phyloP scores from a whole-genome alignment of 2,797 vertebrate genomes.

The Tapera naevia region DNA sequence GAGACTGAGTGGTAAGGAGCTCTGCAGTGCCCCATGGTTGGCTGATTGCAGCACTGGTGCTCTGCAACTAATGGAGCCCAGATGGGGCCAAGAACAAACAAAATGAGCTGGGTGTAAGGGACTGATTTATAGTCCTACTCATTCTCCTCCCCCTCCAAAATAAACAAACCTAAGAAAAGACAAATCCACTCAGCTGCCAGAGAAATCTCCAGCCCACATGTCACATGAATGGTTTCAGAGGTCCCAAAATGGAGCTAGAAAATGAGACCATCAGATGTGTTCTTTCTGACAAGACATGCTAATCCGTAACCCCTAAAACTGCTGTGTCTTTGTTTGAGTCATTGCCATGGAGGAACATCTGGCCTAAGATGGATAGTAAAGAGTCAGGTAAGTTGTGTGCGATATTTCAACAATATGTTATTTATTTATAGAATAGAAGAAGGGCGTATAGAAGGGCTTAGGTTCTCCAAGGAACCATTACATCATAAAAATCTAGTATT shows the following conservation, averaged over 20 bases:
- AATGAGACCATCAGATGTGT: neutral
- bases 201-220: neutral
- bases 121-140: constrained; percentile 18
- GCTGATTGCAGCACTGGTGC: constrained; percentile 1
- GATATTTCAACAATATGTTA: neutral
- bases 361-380: neutral
- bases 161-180: constrained; percentile 5
- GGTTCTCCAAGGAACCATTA: neutral
- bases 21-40: neutral
- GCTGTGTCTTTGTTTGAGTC: neutral
- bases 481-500: neutral
- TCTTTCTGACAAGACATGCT: neutral
- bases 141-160: constrained; percentile 5
- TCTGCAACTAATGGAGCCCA: constrained; percentile 34
- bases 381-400: neutral
- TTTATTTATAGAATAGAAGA: too few relatives aligned
- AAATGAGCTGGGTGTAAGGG: neutral
- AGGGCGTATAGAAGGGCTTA: neutral
- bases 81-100: neutral
- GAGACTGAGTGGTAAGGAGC: neutral
- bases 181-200: neutral
- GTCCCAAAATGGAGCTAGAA: neutral
- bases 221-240: neutral
- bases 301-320: neutral
- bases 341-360: neutral